phyloP scores from a whole-genome alignment of 2,888 invertebrate species.

The Noctua comes region DNA sequence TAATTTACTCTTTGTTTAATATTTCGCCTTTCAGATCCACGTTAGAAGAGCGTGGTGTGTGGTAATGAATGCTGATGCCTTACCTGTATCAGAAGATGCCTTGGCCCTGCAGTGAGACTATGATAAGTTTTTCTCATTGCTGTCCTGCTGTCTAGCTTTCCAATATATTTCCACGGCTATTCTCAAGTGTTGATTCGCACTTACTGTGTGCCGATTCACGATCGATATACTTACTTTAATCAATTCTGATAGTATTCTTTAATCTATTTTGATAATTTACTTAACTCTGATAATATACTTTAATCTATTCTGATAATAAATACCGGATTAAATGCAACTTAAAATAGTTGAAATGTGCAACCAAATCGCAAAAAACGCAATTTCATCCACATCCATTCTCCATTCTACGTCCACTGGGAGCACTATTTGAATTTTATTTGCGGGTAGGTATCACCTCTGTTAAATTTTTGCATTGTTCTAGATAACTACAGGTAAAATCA shows the following conservation, averaged over 20 bases:
- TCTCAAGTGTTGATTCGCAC: conserved; percentile 4
- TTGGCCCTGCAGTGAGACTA: background rate
- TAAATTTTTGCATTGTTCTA: too few relatives aligned
- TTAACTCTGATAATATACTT: background rate
- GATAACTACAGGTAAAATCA: too few relatives aligned
- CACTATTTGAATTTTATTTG: background rate
- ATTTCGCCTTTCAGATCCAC: background rate
- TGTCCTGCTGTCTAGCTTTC: background rate
- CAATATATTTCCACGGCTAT: conserved; percentile 2
- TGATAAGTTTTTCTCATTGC: background rate
- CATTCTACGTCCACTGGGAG: background rate
- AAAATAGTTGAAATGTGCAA: background rate
- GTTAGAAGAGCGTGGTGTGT: background rate
- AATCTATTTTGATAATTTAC: conserved; percentile 1
- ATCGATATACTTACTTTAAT: background rate
- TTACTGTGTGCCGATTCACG: conserved; percentile 1
- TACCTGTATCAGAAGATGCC: conserved; percentile 11
- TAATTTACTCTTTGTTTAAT: background rate
- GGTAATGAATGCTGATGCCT: background rate
- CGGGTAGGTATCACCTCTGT: too few relatives aligned
- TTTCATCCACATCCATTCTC: background rate
- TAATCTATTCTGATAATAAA: background rate
- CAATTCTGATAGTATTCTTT: conserved; percentile 4
- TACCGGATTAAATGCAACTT: conserved; percentile 1
- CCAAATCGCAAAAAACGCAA: background rate